Percentiles rank a stretch among this genome's conserved stretches.
phyloP scores from a whole-genome alignment of 2,113 vertebrate species.

The Barbus barbus region DNA sequence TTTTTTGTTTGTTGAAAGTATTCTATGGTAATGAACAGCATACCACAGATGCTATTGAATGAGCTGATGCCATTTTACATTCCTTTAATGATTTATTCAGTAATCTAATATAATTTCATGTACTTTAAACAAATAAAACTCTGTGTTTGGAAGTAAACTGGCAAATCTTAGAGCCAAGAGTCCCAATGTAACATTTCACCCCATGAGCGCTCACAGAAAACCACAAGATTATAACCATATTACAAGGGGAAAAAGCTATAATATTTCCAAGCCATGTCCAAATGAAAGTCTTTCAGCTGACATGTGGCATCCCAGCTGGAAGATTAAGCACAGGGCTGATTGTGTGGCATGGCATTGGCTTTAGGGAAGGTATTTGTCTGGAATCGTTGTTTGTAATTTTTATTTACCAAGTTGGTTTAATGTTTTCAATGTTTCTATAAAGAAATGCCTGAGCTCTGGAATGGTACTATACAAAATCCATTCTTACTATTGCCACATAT shows the following conservation, averaged over 20 bases:
- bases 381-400: background rate
- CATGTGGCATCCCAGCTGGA: background rate
- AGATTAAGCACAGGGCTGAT: background rate
- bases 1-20: background rate
- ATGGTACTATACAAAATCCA: background rate
- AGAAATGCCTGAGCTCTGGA: background rate
- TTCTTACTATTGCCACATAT: background rate
- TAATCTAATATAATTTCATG: background rate
- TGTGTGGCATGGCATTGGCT: background rate
- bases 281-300: background rate
- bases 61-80: background rate
- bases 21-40: background rate
- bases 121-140: background rate
- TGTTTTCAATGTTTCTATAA: background rate
- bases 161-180: background rate
- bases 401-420: background rate
- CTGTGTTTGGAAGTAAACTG: background rate
- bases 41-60: background rate
- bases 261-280: background rate
- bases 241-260: background rate
- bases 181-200: background rate
- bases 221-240: background rate
- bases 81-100: too few relatives aligned
- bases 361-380: background rate
- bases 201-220: background rate